phyloP scores from a whole-genome alignment of 2,888 invertebrate genomes.

The Tanytarsus gracilentus region DNA sequence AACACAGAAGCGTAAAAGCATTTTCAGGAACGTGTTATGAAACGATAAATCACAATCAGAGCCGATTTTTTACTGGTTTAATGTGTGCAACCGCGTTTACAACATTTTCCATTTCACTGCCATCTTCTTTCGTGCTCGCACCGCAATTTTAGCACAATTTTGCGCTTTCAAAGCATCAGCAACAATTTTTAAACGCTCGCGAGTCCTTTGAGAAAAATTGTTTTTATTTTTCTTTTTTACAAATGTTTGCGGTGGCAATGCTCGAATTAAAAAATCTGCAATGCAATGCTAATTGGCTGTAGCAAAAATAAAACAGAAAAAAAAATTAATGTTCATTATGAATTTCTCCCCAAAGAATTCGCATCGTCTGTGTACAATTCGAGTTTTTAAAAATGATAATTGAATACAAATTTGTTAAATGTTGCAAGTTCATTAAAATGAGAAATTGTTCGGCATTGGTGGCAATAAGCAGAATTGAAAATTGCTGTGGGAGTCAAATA shows the following conservation, averaged over 20 bases:
- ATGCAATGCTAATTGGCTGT: too few species aligned
- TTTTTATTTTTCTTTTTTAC: slow-evolving; percentile 25
- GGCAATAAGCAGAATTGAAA: background rate
- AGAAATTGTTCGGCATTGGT: background rate
- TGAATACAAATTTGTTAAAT: slow-evolving; percentile 28
- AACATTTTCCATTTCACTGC: slow-evolving; percentile 11
- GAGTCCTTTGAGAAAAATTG: slow-evolving; percentile 23
- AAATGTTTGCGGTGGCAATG: too few species aligned
- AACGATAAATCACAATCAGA: slow-evolving; percentile 27
- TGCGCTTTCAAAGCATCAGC: background rate
- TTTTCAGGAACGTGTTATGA: slow-evolving; percentile 22
- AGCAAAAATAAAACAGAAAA: too few species aligned
- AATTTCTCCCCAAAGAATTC: too few species aligned
- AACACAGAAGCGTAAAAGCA: slow-evolving; percentile 2
- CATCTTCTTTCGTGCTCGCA: too few species aligned
- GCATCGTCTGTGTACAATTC: background rate
- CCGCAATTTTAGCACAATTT: background rate
- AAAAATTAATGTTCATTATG: too few species aligned
- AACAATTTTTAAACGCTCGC: background rate
- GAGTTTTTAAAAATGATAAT: slow-evolving; percentile 25
- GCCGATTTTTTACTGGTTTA: slow-evolving; percentile 26
- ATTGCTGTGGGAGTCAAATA: background rate
- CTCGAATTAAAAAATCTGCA: too few species aligned
- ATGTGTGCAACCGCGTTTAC: slow-evolving; percentile 14
- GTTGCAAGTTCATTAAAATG: slow-evolving; percentile 26